Evolutionary conservation across 2,797 vertebrate genomes (phyloP), one percentile per base, ranked within the genome.

Genomic region (Centroberyx gerrardi): DNA sequence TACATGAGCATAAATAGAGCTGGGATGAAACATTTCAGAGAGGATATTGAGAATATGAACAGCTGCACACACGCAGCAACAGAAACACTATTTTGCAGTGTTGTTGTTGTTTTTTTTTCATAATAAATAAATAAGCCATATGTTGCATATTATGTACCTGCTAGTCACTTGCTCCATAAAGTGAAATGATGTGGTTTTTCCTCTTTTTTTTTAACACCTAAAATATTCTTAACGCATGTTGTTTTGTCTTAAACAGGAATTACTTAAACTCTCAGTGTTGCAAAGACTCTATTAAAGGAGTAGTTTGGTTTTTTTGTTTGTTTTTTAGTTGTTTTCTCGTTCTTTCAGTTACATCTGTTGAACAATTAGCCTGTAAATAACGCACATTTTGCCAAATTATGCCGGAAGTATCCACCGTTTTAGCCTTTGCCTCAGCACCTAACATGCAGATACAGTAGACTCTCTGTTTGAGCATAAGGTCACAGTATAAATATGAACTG

Each of bases 401-500:
- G 90, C 83, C 90, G 67, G 68, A 90, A 90, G 91, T 94, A 95
- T 94, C 93, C 84, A 90, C 91, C 94, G 89, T 90, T 88, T 88
- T 56, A 90, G 92, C 89, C 83, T 67, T 85, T 78, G 13, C 89
- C 87, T 93, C 85, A 68, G 29, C 80, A 87, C 89, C 93, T 93
- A 90, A 93, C 96, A 94, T 96, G 95, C 92, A 96, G 95, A 96
- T 96, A 90, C 78, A 90, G 89, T 88, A 94, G 92, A 95, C 94
- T 94, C 94, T 91, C 92, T 95, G 93, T 92, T 94, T 92, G 93
- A 90, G 87, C 93, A 93, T 93, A 93, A 96, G 97, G 97, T 98
- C 96, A 96, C 93, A 86, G 95, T 96, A 97, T 96, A 97, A 97
- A 97, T 97, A 97, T 97, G 96, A 98, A 97, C 96, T 96, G 96